phyloP scores from a whole-genome alignment of 1,140 invertebrate genomes.

The Papilio dardanus region DNA sequence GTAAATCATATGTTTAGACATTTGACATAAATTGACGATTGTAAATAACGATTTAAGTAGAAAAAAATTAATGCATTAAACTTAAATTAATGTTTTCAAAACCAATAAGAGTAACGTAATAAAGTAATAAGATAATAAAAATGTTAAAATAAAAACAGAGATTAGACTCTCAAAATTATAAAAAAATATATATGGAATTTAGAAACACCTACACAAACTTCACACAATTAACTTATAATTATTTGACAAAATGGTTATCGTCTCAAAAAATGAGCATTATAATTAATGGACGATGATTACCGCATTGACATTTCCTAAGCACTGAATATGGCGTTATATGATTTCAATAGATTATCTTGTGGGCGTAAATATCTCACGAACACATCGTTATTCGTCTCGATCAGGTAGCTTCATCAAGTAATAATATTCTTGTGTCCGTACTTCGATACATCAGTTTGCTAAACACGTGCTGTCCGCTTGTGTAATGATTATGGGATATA shows the following conservation, averaged over 20 bases:
- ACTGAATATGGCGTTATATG: neutral
- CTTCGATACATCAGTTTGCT: conserved; percentile 49
- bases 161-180: too few relatives aligned
- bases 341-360: conserved; percentile 12
- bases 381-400: conserved; percentile 42
- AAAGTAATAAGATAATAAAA: too few relatives aligned
- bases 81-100: too few relatives aligned
- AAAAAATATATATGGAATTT: too few relatives aligned
- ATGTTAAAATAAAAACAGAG: too few relatives aligned
- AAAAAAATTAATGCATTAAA: too few relatives aligned
- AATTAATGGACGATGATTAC: neutral
- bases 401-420: conserved; percentile 46
- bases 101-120: too few relatives aligned
- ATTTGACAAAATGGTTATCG: neutral
- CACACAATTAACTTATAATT: neutral
- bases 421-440: conserved; percentile 43
- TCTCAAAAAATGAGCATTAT: neutral
- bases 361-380: conserved; percentile 37
- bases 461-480: conserved; percentile 48
- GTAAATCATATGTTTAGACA: too few relatives aligned
- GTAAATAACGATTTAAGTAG: too few relatives aligned
- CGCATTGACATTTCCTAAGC: conserved; percentile 14
- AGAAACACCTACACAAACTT: neutral
- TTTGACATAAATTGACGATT: too few relatives aligned
- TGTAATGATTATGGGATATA: conserved; percentile 38